These are phyloP conservation scores for Promerops cafer DNA, from an alignment of 2,113 vertebrate genomes.

Conservation along the genomic window DNA sequence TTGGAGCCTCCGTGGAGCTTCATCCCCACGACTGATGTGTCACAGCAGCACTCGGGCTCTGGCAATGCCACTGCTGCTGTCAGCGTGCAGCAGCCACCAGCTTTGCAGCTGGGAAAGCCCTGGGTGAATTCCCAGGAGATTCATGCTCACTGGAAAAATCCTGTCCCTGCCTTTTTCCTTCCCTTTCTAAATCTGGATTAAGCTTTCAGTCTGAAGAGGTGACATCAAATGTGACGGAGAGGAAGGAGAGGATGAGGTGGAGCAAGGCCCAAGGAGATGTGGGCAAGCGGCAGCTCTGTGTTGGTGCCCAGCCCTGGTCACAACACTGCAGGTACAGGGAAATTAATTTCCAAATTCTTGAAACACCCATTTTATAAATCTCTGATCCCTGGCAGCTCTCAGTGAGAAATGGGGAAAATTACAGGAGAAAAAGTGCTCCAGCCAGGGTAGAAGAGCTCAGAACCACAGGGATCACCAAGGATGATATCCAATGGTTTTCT, in stretches of 20 bases:
- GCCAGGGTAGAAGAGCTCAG: not conserved
- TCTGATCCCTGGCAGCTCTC: not conserved
- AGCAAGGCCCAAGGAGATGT: not conserved
- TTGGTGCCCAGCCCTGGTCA: not conserved
- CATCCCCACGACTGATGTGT: not conserved
- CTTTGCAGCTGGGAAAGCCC: not conserved
- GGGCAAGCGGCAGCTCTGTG: fast-evolving
- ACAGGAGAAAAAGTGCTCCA: not conserved
- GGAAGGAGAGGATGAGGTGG: not conserved
- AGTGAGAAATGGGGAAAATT: not conserved
- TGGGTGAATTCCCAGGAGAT: not conserved
- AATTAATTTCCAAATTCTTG: not conserved
- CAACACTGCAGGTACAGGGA: not conserved
- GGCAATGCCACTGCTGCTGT: not conserved
- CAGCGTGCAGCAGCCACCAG: fast-evolving
- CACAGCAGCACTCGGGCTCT: fast-evolving
- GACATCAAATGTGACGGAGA: not conserved
- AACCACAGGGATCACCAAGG: not conserved
- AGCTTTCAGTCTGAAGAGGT: not conserved
- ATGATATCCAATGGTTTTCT: not conserved
- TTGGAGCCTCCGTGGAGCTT: not conserved
- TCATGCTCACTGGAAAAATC: not conserved
- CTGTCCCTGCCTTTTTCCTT: not conserved
- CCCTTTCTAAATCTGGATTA: not conserved
- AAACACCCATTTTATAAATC: not conserved